A percentile compares a stretch with the other conserved stretches of the same genome.
Evolutionary conservation across 1,140 invertebrate genomes (phyloP).

Genomic region (Campoletis sonorensis): DNA sequence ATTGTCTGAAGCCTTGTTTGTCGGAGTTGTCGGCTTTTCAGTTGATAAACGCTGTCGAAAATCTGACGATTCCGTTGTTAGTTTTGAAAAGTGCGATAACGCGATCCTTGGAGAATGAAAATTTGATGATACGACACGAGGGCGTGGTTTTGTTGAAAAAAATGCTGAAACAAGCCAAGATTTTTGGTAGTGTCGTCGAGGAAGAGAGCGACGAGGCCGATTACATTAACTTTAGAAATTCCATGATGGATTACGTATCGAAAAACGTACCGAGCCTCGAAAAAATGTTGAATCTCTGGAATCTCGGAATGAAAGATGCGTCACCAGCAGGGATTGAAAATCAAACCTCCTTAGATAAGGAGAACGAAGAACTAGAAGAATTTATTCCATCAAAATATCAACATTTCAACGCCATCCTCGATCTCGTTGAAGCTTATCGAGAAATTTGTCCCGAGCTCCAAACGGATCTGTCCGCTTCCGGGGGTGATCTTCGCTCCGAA

Average conservation of each 20-base stretch:
- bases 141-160: slow-evolving; percentile 60
- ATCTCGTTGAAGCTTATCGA: slow-evolving; percentile 78
- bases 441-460: slow-evolving; percentile 75
- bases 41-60: slow-evolving; percentile 62
- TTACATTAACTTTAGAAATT: slow-evolving; percentile 52
- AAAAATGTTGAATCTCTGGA: slow-evolving; percentile 75
- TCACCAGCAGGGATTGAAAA: too few species aligned
- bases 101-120: slow-evolving; percentile 61
- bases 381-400: slow-evolving; percentile 63
- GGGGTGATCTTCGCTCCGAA: slow-evolving; percentile 60
- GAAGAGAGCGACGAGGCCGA: slow-evolving; percentile 49
- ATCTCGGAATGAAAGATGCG: slow-evolving; percentile 64
- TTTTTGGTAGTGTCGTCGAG: slow-evolving; percentile 55
- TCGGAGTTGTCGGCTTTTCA: slow-evolving; percentile 59
- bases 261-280: slow-evolving; percentile 77
- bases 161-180: slow-evolving; percentile 64
- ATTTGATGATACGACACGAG: slow-evolving; percentile 63
- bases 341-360: slow-evolving; percentile 39
- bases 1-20: slow-evolving; percentile 57
- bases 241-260: slow-evolving; percentile 57
- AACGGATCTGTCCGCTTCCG: slow-evolving; percentile 65
- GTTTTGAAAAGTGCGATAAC: slow-evolving; percentile 65
- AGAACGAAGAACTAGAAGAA: slow-evolving; percentile 55
- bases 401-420: slow-evolving; percentile 75
- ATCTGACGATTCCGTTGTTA: slow-evolving; percentile 59